Base-by-base conservation (phyloP, 1,140 invertebrate genomes). In the Euura saliciscinereae region DNA sequence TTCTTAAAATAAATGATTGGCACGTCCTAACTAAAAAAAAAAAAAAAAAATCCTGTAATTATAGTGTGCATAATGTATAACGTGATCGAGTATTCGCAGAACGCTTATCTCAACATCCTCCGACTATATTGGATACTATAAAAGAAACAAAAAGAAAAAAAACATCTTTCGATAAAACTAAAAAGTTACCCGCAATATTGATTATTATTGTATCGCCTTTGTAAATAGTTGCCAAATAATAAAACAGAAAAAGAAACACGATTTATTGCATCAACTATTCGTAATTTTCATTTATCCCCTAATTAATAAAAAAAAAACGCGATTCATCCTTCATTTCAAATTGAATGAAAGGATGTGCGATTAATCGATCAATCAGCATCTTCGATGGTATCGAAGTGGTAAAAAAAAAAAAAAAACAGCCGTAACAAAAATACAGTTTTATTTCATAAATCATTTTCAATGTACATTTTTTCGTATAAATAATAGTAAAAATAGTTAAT, bases 401-500 rank as follows among this genome's bases (percentile, higher is more conserved):
- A 59, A 59, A 11, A n/a, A 59, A 59, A n/a, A 59, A 59, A 59
- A 59, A 59, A 59, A 59, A n/a, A 51, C 1, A 59, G 3, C 3
- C 3, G 6, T 6, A 8, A 59, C 51, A 6, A 59, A 4, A 11
- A 59, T 3, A 59, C 8, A 11, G 10, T 59, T 59, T n/a, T 3
- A 3, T 59, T 59, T 59, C 51, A 59, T 8, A 3, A 59, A 59
- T 59, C 13, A 59, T 6, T 59, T 59, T 59, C 51, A 59, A 59
- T 6, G 13, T 59, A 6, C 3, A 59, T 59, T 59, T 59, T 11
- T 59, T 59, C 51, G 51, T 59, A 4, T 59, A 59, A 6, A 11
- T 59, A 59, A 59, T 11, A 5, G 51, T n/a, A 59, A 8, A 59
- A 59, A 59, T 59, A 59, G 71, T 74, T 77, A 71, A 42, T 65